Percentiles rank a stretch among this genome's conserved stretches.
Conservation (phyloP, 2,888 invertebrate genomes). For the Pediacus dermestoides region DNA sequence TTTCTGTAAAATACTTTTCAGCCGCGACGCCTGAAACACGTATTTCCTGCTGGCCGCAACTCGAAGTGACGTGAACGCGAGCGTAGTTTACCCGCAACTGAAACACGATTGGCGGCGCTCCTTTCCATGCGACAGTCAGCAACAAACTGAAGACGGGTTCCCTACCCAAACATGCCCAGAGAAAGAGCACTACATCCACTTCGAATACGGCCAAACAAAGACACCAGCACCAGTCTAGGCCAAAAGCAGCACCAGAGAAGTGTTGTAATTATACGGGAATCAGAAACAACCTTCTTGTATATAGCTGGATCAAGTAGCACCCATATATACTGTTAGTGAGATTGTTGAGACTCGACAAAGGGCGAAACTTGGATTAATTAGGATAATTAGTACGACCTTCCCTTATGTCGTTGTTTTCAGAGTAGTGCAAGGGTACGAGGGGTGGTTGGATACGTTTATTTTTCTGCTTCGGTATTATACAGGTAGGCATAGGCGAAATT, state of each 20-base stretch:
- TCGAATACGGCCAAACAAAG: conserved; percentile 33
- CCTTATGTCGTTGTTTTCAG: too few relatives aligned
- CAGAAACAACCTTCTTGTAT: conserved; percentile 48
- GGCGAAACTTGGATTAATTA: conserved; percentile 47
- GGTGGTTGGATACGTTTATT: too few relatives aligned
- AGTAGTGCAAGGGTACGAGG: too few relatives aligned
- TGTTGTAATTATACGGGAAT: conserved; percentile 48
- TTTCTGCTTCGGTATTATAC: too few relatives aligned
- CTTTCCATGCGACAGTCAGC: conserved; percentile 43
- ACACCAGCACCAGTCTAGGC: conserved; percentile 13
- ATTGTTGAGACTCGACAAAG: conserved; percentile 42
- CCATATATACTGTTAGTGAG: conserved; percentile 47
- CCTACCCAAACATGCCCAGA: conserved; percentile 40
- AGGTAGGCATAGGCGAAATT: too few relatives aligned
- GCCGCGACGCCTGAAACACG: conserved; percentile 14
- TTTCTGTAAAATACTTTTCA: too few relatives aligned
- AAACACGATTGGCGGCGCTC: conserved; percentile 37
- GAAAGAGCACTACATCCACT: conserved; percentile 34
- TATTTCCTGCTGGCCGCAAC: conserved; percentile 6
- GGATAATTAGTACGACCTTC: conserved; percentile 43
- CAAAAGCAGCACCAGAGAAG: too few relatives aligned
- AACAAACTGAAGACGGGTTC: conserved; percentile 48
- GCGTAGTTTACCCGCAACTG: conserved; percentile 33
- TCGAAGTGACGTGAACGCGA: conserved; percentile 27
- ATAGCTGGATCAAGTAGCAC: conserved; percentile 47